Evolutionary conservation across 2,888 invertebrate species (phyloP).

Genomic region (Pantelozetes paolii): DNA sequence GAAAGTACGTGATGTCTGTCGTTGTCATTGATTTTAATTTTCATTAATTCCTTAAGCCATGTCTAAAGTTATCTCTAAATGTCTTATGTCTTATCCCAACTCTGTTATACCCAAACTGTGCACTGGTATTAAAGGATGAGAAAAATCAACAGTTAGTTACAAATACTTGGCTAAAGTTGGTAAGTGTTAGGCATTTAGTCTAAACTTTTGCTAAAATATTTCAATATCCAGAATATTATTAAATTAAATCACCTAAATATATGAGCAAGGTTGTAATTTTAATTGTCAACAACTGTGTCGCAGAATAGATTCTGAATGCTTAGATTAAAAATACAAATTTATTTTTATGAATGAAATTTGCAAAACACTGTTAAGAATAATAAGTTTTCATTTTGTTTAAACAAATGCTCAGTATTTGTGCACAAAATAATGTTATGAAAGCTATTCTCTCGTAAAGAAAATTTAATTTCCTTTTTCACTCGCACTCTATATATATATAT

Average conservation of each 20-base stretch:
- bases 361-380: too few relatives aligned
- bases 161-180: constrained; percentile 94
- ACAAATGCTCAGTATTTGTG: neutral
- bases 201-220: constrained; percentile 30
- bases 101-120: constrained; percentile 66
- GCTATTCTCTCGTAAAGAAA: constrained; percentile 12
- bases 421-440: neutral
- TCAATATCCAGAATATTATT: neutral
- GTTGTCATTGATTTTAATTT: constrained; percentile 30
- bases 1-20: constrained; percentile 40
- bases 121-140: constrained; percentile 73
- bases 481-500: neutral
- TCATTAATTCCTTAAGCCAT: neutral
- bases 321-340: too few relatives aligned
- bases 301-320: too few relatives aligned
- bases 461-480: constrained; percentile 36
- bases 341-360: too few relatives aligned
- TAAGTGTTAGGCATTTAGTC: constrained; percentile 59
- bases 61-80: constrained; percentile 42
- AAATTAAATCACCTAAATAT: too few relatives aligned
- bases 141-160: constrained; percentile 94
- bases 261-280: too few relatives aligned
- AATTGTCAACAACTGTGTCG: too few relatives aligned
- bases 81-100: constrained; percentile 50
- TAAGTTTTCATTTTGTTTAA: too few relatives aligned